phyloP scores from a whole-genome alignment of 23 tunicate species.

The Trididemnum miniatum region DNA sequence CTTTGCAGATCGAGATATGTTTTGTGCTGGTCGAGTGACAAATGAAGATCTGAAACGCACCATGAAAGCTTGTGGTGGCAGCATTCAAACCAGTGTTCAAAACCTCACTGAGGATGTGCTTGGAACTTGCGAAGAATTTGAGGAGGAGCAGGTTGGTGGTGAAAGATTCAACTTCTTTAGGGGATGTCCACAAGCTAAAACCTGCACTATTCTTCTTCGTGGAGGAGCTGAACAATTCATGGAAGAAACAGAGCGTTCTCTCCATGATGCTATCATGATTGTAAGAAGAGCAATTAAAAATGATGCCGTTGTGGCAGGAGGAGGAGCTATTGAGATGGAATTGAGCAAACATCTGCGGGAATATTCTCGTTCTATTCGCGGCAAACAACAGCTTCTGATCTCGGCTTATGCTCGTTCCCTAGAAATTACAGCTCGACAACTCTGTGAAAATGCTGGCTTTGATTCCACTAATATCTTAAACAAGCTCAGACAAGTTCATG shows the following conservation, averaged over 20 bases:
- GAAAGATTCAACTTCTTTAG: slow-evolving; percentile 95
- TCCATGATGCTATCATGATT: slow-evolving; percentile 99
- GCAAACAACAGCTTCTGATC: slow-evolving; percentile 92
- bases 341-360: slow-evolving; percentile 81
- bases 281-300: slow-evolving; percentile 95
- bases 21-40: slow-evolving; percentile 98
- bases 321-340: slow-evolving; percentile 99
- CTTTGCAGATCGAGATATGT: slow-evolving; percentile 98
- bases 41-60: slow-evolving; percentile 91
- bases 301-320: slow-evolving; percentile 98
- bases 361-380: slow-evolving; percentile 81
- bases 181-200: slow-evolving; percentile 95
- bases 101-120: slow-evolving; percentile 82
- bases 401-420: slow-evolving; percentile 95
- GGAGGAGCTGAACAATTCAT: slow-evolving; percentile 99
- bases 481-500: slow-evolving; percentile 89
- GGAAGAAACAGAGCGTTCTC: slow-evolving; percentile 98
- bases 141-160: slow-evolving; percentile 96
- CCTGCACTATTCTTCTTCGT: slow-evolving; percentile 89
- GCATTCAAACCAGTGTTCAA: slow-evolving; percentile 92
- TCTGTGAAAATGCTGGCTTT: slow-evolving; percentile 99
- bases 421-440: slow-evolving; percentile 86
- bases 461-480: slow-evolving; percentile 95
- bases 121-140: slow-evolving; percentile 89
- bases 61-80: slow-evolving; percentile 97